Evolutionary conservation across 2,888 invertebrate species (phyloP), one percentile per base, ranked within the genome.

Genomic region (Caenorhabditis doughertyi): DNA sequence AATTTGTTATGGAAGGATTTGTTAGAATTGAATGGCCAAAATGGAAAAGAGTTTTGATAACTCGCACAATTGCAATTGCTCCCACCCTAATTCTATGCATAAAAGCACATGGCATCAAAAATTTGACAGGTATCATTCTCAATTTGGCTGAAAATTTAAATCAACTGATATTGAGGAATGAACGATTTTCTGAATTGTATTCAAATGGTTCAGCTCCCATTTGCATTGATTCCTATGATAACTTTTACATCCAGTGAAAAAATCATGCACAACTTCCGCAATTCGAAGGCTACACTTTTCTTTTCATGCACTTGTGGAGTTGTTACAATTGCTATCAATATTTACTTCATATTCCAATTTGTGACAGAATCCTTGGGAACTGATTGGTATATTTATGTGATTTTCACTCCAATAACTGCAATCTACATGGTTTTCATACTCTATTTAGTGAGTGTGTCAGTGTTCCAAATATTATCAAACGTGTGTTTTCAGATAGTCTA

Each of bases 181-280:
- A 96, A 96, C 92, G 96, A 96, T 91, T 93, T 95, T 42, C 93
- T 96, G 47, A 96, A 96, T 92, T 90, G 90, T 49, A 86, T 91
- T 1, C 91, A 91, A 74, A 91, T 91, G 91, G 65, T 88, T n/a
- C 96, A 96, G 92, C 93, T 96, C 84, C 96, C 96, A 0, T 96
- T 96, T 92, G 96, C 96, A 0, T 94, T 95, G 3, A 94, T 96
- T 81, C 96, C 96, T 7, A 95, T 95, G 0, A 94, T 96, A 74
- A 96, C 96, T 0, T 96, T 96, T 91, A 96, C 96, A 0, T 95
- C 95, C 73, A 95, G 95, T 87, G 92, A 93, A 3, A 93, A 94
- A 56, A 95, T 96, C 56, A 96, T 96, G 96, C 95, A 95, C 42
- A 95, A 95, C 88, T 96, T 96, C 92, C 94, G 94, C 35, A 96